Conservation (phyloP, 2,888 invertebrate genomes). For the Netelia inedita region DNA sequence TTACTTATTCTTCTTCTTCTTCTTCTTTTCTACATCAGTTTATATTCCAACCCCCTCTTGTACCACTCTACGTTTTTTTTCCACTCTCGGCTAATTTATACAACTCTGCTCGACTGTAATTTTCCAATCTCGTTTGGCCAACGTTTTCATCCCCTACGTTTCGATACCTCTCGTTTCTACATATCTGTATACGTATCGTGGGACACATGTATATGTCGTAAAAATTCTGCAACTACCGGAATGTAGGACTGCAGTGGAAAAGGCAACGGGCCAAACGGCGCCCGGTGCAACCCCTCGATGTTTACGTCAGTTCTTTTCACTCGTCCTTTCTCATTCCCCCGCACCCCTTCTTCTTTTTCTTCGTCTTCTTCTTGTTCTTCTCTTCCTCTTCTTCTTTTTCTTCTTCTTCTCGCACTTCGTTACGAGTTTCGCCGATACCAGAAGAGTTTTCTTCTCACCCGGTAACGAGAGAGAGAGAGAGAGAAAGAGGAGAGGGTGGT, state of each 20-base stretch:
- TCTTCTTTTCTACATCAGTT: neutral
- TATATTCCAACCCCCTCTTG: neutral
- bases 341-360: too few relatives aligned
- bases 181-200: neutral
- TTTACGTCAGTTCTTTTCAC: slow-evolving; percentile 66
- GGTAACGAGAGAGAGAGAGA: neutral
- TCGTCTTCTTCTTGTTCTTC: slow-evolving; percentile 8
- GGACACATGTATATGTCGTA: neutral
- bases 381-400: neutral
- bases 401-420: slow-evolving; percentile 58
- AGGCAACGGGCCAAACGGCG: slow-evolving; percentile 64
- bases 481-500: neutral
- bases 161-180: slow-evolving; percentile 27
- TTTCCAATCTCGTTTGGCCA: slow-evolving; percentile 61
- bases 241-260: slow-evolving; percentile 55
- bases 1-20: neutral
- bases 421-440: slow-evolving; percentile 61
- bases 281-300: slow-evolving; percentile 49
- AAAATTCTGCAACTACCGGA: slow-evolving; percentile 50
- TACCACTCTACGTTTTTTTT: slow-evolving; percentile 15
- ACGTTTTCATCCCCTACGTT: slow-evolving; percentile 37
- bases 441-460: slow-evolving; percentile 34
- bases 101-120: slow-evolving; percentile 52
- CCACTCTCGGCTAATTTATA: slow-evolving; percentile 59
- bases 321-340: slow-evolving; percentile 24